Evolutionary conservation across 2,888 invertebrate species (phyloP).

Genomic region (Polydesmus complanatus): DNA sequence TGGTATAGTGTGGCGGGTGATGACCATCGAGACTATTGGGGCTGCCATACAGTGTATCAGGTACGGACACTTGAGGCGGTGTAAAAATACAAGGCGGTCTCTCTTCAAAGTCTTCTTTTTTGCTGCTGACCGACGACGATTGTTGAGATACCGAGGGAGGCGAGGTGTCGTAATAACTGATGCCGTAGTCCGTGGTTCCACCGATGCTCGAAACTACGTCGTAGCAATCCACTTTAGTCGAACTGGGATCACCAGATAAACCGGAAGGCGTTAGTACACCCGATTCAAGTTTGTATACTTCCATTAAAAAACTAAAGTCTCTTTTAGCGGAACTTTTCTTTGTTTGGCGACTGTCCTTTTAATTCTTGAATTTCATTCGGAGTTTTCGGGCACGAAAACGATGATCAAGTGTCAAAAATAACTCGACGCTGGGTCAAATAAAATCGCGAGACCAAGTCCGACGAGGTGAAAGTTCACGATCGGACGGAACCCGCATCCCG

Average conservation of each 20-base stretch:
- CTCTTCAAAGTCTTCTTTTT: conserved; percentile 15
- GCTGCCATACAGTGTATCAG: conserved; percentile 13
- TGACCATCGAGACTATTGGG: conserved; percentile 4
- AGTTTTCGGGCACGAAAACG: no score
- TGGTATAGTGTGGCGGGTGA: conserved; percentile 6
- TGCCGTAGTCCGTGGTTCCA: not conserved
- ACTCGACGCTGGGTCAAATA: no score
- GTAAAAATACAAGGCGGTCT: conserved; percentile 14
- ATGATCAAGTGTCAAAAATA: no score
- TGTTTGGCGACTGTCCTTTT: no score
- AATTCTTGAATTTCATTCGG: not conserved
- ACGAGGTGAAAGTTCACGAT: not conserved
- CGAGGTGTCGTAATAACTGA: conserved; percentile 4
- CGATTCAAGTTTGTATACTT: not conserved
- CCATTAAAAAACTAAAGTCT: not conserved
- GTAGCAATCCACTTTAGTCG: conserved; percentile 4
- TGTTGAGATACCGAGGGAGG: not conserved
- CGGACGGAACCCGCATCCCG: no score
- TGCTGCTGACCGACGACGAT: not conserved
- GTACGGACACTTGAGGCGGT: conserved; percentile 11
- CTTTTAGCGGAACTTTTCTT: no score
- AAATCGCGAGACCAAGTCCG: not conserved
- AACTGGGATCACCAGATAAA: not conserved
- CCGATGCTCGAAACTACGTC: not conserved
- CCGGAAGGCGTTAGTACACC: not conserved